phyloP scores from a whole-genome alignment of 1,140 invertebrate genomes.

The Macrostomum lignano region DNA sequence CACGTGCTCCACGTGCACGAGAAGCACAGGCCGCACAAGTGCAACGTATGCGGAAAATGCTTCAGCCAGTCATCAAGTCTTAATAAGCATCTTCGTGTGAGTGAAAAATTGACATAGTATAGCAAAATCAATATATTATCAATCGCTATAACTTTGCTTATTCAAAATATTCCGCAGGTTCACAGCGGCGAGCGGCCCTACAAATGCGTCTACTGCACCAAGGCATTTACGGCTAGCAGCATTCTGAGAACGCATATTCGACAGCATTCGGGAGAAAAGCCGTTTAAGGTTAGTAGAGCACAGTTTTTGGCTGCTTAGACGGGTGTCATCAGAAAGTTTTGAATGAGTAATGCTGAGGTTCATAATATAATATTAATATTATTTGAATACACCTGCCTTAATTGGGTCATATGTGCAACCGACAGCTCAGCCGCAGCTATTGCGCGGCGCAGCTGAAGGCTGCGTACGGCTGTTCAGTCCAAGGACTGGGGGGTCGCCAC shows the following conservation, averaged over 20 bases:
- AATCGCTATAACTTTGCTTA: slow-evolving; percentile 13
- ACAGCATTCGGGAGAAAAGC: slow-evolving; percentile 59
- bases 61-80: slow-evolving; percentile 33
- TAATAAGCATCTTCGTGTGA: slow-evolving; percentile 29
- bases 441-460: too few relatives aligned
- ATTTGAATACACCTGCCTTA: too few relatives aligned
- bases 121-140: neutral
- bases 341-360: neutral
- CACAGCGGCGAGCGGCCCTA: too few relatives aligned
- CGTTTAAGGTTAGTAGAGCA: slow-evolving; percentile 54
- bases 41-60: slow-evolving; percentile 29
- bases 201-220: slow-evolving; percentile 51
- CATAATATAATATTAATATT: too few relatives aligned
- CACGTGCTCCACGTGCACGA: slow-evolving; percentile 33
- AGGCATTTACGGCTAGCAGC: slow-evolving; percentile 66
- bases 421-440: too few relatives aligned
- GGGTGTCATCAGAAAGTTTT: too few relatives aligned
- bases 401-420: too few relatives aligned
- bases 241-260: slow-evolving; percentile 51
- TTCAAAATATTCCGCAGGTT: too few relatives aligned
- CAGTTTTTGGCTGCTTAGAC: too few relatives aligned
- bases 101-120: neutral
- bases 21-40: slow-evolving; percentile 32
- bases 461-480: too few relatives aligned
- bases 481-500: too few relatives aligned